These are phyloP conservation scores for Spongilla lacustris DNA, from an alignment of 37 sponge, comb jelly and placozoan genomes.

Conservation along the genomic window DNA sequence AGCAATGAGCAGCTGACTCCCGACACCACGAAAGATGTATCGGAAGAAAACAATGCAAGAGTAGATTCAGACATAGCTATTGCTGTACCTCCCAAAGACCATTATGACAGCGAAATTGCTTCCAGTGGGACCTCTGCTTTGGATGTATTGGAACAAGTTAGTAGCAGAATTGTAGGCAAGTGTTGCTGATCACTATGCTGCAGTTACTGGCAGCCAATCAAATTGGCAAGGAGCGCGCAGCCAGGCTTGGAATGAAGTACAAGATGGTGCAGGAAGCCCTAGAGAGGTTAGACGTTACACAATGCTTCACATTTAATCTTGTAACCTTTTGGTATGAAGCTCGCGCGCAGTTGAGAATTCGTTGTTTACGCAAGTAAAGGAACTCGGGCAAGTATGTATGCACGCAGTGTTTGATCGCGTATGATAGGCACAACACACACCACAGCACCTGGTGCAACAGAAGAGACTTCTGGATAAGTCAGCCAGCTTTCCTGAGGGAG, in stretches of 20 bases:
- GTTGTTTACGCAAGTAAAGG: constrained; percentile 53
- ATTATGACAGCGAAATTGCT: constrained; percentile 2
- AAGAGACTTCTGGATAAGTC: constrained; percentile 54
- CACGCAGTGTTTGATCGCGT: neutral
- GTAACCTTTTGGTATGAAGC: constrained; percentile 11
- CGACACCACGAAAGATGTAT: neutral
- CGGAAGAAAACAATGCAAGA: neutral
- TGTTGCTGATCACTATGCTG: neutral
- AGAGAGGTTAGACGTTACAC: constrained; percentile 61
- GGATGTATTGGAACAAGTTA: constrained; percentile 51
- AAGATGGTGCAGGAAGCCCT: constrained; percentile 49
- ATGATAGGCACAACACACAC: neutral
- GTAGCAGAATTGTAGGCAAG: neutral
- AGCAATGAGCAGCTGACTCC: neutral
- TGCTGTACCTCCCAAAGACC: neutral
- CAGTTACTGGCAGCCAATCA: constrained; percentile 59
- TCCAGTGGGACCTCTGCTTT: constrained; percentile 42
- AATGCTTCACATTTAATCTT: neutral
- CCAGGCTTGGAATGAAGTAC: constrained; percentile 73
- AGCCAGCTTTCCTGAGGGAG: constrained; percentile 72
- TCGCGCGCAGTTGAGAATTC: constrained; percentile 60
- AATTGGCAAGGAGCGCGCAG: constrained; percentile 67
- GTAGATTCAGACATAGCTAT: neutral
- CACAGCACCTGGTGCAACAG: constrained; percentile 51
- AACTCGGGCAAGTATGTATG: constrained; percentile 47